Conservation (phyloP, 1,140 invertebrate genomes). For the Proctacanthus coquilletti region DNA sequence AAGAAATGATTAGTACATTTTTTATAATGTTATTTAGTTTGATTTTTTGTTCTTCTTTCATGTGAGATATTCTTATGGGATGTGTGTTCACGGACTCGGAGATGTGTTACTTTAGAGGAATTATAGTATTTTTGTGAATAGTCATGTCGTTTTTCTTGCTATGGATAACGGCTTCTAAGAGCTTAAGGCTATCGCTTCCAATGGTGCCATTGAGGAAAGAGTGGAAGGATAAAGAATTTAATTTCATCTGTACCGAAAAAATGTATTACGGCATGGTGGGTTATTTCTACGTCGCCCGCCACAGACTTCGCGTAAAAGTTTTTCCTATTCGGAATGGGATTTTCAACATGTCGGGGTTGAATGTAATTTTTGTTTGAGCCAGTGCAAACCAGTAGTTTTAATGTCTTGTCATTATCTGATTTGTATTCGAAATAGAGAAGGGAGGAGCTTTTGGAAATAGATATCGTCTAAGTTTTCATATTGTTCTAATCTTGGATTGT, state of each 20-base stretch:
- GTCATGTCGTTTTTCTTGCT: background rate
- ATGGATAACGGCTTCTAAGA: background rate
- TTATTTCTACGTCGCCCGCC: conserved; percentile 1
- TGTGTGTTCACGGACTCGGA: background rate
- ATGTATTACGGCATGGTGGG: conserved; percentile 6
- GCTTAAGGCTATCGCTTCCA: conserved; percentile 1
- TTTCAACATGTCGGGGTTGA: background rate
- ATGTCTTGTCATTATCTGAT: conserved; percentile 1
- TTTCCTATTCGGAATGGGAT: background rate
- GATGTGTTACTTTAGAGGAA: background rate
- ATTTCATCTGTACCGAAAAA: conserved; percentile 4
- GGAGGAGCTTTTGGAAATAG: conserved; percentile 6
- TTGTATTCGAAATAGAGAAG: conserved; percentile 6
- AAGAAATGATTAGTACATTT: background rate
- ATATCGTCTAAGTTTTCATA: background rate
- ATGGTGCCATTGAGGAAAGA: background rate
- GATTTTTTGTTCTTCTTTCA: background rate
- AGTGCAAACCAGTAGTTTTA: conserved; percentile 8
- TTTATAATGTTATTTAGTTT: background rate
- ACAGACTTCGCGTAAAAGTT: conserved; percentile 1
- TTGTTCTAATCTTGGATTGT: too few relatives aligned
- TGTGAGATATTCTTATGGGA: background rate
- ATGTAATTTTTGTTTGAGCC: conserved; percentile 6
- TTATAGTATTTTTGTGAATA: background rate
- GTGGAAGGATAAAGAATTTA: conserved; percentile 5